A percentile compares a stretch with the other conserved stretches of the same genome.
Evolutionary conservation across 2,888 invertebrate species (phyloP).

Genomic region (Prosapia bicincta): DNA sequence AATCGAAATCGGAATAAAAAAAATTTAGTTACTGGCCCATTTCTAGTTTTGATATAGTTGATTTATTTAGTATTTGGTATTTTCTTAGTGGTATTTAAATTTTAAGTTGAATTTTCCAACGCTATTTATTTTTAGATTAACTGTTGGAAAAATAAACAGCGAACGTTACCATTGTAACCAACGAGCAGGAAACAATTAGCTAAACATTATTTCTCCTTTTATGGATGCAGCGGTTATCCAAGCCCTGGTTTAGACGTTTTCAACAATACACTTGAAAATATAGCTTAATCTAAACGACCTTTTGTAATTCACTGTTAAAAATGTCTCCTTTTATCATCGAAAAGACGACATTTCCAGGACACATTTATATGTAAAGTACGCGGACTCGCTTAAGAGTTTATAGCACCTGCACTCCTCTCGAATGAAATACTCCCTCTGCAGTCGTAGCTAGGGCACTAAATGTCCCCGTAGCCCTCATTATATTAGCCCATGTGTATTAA

Average conservation of each 20-base stretch:
- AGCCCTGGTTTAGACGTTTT: neutral
- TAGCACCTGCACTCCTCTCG: neutral
- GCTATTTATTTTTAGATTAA: too few relatives aligned
- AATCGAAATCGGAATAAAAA: too few relatives aligned
- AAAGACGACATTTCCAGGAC: conserved; percentile 2
- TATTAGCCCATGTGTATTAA: neutral
- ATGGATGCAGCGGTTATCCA: too few relatives aligned
- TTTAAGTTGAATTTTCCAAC: too few relatives aligned
- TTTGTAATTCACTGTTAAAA: neutral
- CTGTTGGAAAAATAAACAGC: too few relatives aligned
- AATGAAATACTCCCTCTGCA: neutral
- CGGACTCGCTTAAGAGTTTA: neutral
- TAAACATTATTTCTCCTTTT: too few relatives aligned
- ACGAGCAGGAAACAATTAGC: too few relatives aligned
- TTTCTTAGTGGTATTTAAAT: too few relatives aligned
- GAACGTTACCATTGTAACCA: too few relatives aligned
- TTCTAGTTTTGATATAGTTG: too few relatives aligned
- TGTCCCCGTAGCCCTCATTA: neutral
- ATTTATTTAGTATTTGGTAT: too few relatives aligned
- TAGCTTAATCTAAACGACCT: neutral
- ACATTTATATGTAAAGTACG: conserved; percentile 2
- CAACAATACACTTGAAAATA: neutral
- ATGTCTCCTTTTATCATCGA: neutral
- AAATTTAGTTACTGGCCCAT: too few relatives aligned
- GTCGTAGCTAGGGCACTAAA: neutral